Base-by-base conservation (phyloP, 2,888 invertebrate species). In the Eulithis testata region DNA sequence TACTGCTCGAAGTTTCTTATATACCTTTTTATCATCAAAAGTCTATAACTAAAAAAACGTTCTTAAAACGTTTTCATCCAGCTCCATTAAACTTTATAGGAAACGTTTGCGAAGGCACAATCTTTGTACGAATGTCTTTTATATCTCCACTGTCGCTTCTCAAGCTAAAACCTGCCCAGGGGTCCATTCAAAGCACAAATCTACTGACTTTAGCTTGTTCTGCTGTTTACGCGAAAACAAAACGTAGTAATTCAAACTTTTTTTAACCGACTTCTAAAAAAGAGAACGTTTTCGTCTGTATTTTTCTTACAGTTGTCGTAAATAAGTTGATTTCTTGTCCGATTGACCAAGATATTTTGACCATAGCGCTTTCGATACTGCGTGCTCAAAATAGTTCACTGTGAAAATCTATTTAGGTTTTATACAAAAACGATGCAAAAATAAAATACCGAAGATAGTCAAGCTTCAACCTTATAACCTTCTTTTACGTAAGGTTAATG, bases 11-110 rank as follows among this genome's bases (percentile, higher is more conserved):
- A 21, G 21, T 21, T 40, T 4, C 9, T 11, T 40, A n/a, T n/a
- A n/a, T n/a, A 11, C 40, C 40, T 8, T 8, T 40, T 40, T 11
- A 40, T 40, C 40, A 40, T 31, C 1, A 1, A 21, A 37, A 37
- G 8, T 2, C 9, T 49, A 49, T 49, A 21, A 2, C 21, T 21
- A 21, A 21, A 21, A 21, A 21, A 21, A 21, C 21, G 21, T 49
- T 21, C 49, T 49, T 21, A 21, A 49, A 49, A 49, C 21, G 49
- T 49, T 40, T 40, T 40, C 40, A 40, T 36, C 27, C 49, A 63
- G 50, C 63, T 37, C 55, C 59, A 66, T 60, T 64, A 66, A 66
- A 69, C 60, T 59, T 69, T 66, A 64, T 66, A 69, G 64, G 64
- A 69, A 61, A 69, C 62, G 60, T 59, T 62, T 40, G 50, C 50